phyloP scores from a whole-genome alignment of 1,140 invertebrate species.

The Drosophila arizonae region DNA sequence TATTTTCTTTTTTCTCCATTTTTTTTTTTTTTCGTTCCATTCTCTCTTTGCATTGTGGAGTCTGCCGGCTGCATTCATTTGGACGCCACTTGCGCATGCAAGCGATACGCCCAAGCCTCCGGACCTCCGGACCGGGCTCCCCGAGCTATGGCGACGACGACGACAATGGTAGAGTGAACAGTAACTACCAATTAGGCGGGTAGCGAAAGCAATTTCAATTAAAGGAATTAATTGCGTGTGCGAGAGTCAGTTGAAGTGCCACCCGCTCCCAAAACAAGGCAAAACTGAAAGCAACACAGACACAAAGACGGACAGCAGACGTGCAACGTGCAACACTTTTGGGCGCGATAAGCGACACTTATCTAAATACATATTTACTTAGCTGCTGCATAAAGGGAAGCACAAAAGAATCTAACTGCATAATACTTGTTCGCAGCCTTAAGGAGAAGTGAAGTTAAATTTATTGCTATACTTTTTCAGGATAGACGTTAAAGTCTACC shows the following conservation, averaged over 20 bases:
- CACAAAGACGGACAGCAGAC: not conserved
- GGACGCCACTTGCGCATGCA: conserved; percentile 72
- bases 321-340: conserved; percentile 42
- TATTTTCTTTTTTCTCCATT: conserved; percentile 33
- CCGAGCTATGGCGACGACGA: conserved; percentile 18
- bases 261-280: not conserved
- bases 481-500: no score
- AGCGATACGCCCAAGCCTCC: conserved; percentile 56
- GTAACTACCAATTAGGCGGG: conserved; percentile 77
- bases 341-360: conserved; percentile 67
- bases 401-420: not conserved
- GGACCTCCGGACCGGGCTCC: not conserved
- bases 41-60: conserved; percentile 29
- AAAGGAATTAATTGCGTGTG: conserved; percentile 78
- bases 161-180: conserved; percentile 29
- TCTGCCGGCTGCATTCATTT: conserved; percentile 68
- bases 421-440: no score
- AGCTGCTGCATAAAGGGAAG: not conserved
- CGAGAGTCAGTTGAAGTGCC: conserved; percentile 64
- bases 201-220: conserved; percentile 77
- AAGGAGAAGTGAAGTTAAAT: no score
- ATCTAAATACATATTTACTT: conserved; percentile 78
- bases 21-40: conserved; percentile 4
- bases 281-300: not conserved
- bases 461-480: no score